These are phyloP conservation scores for Drusus annulatus DNA, from an alignment of 1,140 invertebrate genomes.

Conservation along the genomic window DNA sequence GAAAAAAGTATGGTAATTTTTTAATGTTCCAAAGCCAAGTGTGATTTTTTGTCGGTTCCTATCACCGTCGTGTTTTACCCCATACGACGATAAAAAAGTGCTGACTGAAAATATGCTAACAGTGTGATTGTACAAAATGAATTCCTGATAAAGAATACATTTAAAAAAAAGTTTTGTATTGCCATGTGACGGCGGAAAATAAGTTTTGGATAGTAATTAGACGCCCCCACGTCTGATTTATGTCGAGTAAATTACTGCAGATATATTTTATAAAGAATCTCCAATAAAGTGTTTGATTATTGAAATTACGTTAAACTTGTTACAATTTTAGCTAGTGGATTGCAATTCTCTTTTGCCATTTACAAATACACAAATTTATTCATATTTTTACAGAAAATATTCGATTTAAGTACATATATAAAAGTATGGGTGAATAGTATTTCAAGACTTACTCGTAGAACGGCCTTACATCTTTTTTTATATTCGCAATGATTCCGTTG, in stretches of 20 bases:
- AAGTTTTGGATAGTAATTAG: neutral
- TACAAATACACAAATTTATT: too few relatives aligned
- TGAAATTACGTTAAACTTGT: too few relatives aligned
- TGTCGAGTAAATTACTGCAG: neutral
- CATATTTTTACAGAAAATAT: too few relatives aligned
- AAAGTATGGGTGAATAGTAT: too few relatives aligned
- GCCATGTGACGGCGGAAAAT: slow-evolving; percentile 10
- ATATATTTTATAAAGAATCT: too few relatives aligned
- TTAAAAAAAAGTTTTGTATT: slow-evolving; percentile 6
- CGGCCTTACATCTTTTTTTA: too few relatives aligned
- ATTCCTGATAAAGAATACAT: neutral
- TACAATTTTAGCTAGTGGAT: too few relatives aligned
- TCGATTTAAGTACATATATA: too few relatives aligned
- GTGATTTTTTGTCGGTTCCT: slow-evolving; percentile 25
- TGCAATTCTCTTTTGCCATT: too few relatives aligned
- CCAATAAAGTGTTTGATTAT: too few relatives aligned
- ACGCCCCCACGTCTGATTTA: neutral
- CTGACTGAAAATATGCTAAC: slow-evolving; percentile 9
- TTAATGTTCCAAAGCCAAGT: slow-evolving; percentile 10
- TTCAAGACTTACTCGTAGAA: too few relatives aligned
- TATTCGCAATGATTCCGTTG: too few relatives aligned
- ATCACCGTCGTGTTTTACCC: slow-evolving; percentile 35
- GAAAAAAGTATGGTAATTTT: neutral
- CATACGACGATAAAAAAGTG: slow-evolving; percentile 38
- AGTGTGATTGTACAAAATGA: slow-evolving; percentile 4